Conservation (phyloP, 2,113 vertebrate species). For the Erythrocercus mccallii region DNA sequence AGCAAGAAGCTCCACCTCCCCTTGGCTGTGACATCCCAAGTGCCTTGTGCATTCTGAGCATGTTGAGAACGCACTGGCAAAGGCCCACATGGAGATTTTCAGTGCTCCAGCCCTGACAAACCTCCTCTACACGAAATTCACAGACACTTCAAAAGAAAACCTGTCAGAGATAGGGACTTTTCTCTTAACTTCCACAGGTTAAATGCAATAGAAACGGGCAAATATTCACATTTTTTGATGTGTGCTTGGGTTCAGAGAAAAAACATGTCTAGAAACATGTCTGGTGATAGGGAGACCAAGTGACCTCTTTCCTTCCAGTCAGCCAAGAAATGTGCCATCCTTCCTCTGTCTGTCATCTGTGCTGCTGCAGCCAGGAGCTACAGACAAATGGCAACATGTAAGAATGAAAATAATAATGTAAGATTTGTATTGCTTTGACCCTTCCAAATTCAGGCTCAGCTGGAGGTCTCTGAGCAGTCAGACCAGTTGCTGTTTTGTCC, state of each 20-base stretch:
- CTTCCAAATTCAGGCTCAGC: conserved; percentile 43
- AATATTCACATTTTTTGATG: fast-evolving
- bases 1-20: neutral
- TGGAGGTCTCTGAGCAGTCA: neutral
- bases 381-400: neutral
- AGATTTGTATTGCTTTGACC: neutral
- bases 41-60: neutral
- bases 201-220: neutral
- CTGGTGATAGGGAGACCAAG: neutral
- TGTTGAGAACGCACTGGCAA: neutral
- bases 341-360: neutral
- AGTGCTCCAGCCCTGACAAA: neutral
- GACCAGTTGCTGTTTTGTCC: conserved; percentile 46
- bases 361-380: neutral
- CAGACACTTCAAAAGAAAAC: neutral
- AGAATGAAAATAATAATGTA: neutral
- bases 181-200: neutral
- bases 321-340: neutral
- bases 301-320: neutral
- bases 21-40: neutral
- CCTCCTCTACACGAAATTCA: neutral
- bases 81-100: neutral
- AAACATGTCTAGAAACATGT: neutral
- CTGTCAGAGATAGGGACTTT: neutral
- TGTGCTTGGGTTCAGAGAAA: neutral